Evolutionary conservation across 2,888 invertebrate genomes (phyloP).

Genomic region (Sceliomorpha sp.): DNA sequence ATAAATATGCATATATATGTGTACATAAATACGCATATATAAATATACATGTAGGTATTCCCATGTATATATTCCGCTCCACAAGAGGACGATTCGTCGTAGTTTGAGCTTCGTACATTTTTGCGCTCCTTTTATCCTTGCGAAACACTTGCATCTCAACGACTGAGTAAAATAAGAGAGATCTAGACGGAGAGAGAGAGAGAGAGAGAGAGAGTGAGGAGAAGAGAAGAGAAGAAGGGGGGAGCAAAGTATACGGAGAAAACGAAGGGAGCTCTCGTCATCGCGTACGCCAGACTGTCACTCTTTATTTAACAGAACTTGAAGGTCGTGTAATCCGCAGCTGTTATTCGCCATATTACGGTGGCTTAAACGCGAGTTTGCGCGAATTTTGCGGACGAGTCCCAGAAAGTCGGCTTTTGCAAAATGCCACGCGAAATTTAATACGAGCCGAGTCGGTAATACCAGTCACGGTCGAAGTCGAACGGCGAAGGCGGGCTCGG

Average conservation of each 20-base stretch:
- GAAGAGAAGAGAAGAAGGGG: neutral
- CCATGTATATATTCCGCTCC: conserved; percentile 48
- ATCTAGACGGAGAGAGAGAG: conserved; percentile 30
- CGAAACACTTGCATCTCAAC: conserved; percentile 69
- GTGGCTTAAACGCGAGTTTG: conserved; percentile 35
- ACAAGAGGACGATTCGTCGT: conserved; percentile 60
- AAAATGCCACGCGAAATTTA: conserved; percentile 7
- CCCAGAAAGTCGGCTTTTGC: conserved; percentile 37
- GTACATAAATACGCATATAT: no score
- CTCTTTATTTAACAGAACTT: conserved; percentile 53
- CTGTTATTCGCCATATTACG: conserved; percentile 46
- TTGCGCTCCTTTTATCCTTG: conserved; percentile 65
- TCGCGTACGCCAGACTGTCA: conserved; percentile 55
- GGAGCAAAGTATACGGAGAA: conserved; percentile 25
- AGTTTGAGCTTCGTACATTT: conserved; percentile 52
- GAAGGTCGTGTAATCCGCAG: conserved; percentile 51
- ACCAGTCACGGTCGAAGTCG: no score
- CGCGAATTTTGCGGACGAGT: conserved; percentile 43
- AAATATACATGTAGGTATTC: no score
- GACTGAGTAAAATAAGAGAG: conserved; percentile 48
- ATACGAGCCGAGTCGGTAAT: no score
- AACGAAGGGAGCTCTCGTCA: conserved; percentile 55
- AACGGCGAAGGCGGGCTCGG: no score
- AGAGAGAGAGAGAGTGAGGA: conserved; percentile 10
- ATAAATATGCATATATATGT: no score